Evolutionary conservation across 2,888 invertebrate species (phyloP).

Genomic region (Cheilosia impressa): DNA sequence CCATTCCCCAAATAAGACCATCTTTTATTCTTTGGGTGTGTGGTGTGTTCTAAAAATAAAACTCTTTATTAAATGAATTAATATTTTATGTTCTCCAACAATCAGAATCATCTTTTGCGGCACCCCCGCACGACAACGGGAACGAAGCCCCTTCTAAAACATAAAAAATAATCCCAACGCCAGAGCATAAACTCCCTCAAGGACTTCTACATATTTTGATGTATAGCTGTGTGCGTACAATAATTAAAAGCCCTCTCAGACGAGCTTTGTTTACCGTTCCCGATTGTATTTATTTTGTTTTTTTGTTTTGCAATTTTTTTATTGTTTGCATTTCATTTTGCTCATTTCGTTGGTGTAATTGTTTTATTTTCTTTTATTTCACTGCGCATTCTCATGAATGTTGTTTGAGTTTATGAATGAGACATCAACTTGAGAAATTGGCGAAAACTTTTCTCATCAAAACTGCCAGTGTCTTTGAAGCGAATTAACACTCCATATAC

Average conservation of each 20-base stretch:
- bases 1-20: neutral
- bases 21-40: neutral
- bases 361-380: conserved; percentile 4
- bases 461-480: neutral
- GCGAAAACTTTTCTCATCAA: conserved; percentile 27
- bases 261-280: neutral
- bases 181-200: neutral
- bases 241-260: conserved; percentile 27
- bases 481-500: conserved; percentile 45
- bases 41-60: conserved; percentile 8
- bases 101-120: conserved; percentile 1
- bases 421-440: conserved; percentile 4
- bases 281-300: conserved; percentile 2
- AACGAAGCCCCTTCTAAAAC: neutral
- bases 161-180: neutral
- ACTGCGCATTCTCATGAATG: neutral
- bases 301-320: neutral
- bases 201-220: neutral
- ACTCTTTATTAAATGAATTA: neutral
- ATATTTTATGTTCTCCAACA: conserved; percentile 1
- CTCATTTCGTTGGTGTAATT: neutral
- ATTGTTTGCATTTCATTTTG: conserved; percentile 13
- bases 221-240: neutral
- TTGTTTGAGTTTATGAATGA: neutral
- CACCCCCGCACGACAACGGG: neutral